These are phyloP conservation scores for Pegoplata infirma DNA, from an alignment of 2,888 invertebrate genomes.

Conservation along the genomic window DNA sequence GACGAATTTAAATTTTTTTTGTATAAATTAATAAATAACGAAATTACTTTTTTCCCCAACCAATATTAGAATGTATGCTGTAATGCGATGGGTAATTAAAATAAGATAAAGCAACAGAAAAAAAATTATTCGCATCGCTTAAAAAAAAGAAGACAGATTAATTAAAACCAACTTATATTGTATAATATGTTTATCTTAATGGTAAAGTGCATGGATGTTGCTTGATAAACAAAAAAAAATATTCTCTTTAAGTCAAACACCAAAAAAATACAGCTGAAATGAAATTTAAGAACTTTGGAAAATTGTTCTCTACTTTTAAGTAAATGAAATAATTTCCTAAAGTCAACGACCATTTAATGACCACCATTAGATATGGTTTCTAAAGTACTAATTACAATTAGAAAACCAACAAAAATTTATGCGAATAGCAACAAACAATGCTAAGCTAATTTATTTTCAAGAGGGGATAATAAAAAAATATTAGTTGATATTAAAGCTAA, in stretches of 20 bases:
- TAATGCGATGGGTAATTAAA: constrained; percentile 43
- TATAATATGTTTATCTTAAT: constrained; percentile 12
- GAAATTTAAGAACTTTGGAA: constrained; percentile 28
- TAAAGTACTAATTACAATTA: neutral
- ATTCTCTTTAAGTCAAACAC: neutral
- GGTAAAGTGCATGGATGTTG: constrained; percentile 1
- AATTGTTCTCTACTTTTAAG: neutral
- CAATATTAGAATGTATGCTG: neutral
- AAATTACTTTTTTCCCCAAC: neutral
- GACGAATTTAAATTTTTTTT: too few relatives aligned
- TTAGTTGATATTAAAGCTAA: neutral
- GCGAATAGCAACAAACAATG: neutral
- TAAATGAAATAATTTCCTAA: constrained; percentile 25
- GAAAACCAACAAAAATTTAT: constrained; percentile 26
- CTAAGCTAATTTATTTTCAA: neutral
- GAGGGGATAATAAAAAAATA: neutral
- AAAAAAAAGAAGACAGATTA: constrained; percentile 38
- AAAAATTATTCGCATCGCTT: constrained; percentile 11
- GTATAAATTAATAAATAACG: too few relatives aligned
- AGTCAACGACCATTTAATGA: constrained; percentile 58
- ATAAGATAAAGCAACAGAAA: constrained; percentile 10
- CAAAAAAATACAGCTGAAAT: constrained; percentile 3
- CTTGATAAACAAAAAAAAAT: too few relatives aligned
- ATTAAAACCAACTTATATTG: constrained; percentile 42
- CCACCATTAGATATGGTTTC: constrained; percentile 36